Evolutionary conservation across 2,113 vertebrate genomes (phyloP).

Genomic region (Pseudorasbora parva): DNA sequence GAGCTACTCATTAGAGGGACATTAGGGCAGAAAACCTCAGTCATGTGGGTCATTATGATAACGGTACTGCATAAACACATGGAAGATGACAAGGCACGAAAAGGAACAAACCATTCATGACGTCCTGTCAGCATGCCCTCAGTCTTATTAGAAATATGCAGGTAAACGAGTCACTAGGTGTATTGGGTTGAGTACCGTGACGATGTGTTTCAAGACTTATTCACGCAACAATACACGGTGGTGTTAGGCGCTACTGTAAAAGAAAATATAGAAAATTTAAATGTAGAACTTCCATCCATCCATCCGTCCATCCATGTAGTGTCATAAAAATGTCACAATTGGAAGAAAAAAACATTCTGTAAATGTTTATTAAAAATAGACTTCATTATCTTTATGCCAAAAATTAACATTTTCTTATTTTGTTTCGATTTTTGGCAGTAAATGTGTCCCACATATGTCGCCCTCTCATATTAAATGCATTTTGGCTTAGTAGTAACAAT

Average conservation of each 20-base stretch:
- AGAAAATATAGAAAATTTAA: too few species aligned
- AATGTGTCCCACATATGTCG: neutral
- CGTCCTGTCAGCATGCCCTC: neutral
- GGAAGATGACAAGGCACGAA: neutral
- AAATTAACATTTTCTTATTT: too few species aligned
- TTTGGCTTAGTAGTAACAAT: neutral
- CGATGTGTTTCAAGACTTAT: neutral
- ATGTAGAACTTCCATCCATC: too few species aligned
- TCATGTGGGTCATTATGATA: constrained; percentile 69
- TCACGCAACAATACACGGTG: neutral
- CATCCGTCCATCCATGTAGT: too few species aligned
- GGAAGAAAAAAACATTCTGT: too few species aligned
- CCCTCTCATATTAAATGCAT: neutral
- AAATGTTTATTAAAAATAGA: neutral
- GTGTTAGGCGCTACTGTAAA: neutral
- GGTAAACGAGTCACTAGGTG: neutral
- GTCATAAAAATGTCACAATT: too few species aligned
- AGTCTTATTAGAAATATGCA: neutral
- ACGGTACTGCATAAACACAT: constrained; percentile 56
- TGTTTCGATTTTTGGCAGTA: neutral
- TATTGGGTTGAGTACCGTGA: neutral
- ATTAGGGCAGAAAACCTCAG: constrained; percentile 69
- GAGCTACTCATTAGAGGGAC: constrained; percentile 73
- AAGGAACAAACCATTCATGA: neutral
- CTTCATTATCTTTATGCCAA: too few species aligned